phyloP scores from a whole-genome alignment of 2,113 vertebrate species.

The Tachysurus vachellii region DNA sequence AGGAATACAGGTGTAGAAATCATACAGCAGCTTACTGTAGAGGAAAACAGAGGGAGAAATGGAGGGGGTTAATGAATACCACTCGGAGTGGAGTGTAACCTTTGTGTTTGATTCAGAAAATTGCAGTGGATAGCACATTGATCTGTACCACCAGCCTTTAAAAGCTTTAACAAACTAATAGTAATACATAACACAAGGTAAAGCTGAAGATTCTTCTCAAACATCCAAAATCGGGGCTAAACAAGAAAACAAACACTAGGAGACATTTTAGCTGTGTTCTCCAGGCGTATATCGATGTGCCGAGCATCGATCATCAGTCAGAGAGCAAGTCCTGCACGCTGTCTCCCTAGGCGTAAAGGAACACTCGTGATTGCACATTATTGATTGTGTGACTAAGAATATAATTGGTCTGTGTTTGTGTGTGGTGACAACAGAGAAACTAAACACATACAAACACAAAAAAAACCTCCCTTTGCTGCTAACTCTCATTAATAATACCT shows the following conservation, averaged over 20 bases:
- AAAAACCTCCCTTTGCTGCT: background rate
- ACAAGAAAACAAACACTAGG: background rate
- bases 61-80: background rate
- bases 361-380: conserved; percentile 19
- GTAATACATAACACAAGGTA: background rate
- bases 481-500: conserved; percentile 20
- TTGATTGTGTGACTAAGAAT: conserved; percentile 24
- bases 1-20: conserved; percentile 93
- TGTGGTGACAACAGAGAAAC: conserved; percentile 36
- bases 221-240: background rate
- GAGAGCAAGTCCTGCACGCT: conserved; percentile 10
- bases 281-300: background rate
- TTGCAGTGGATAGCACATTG: background rate
- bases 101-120: background rate
- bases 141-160: background rate
- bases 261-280: background rate
- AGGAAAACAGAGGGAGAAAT: conserved; percentile 50
- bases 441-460: conserved; percentile 18
- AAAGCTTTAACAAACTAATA: background rate
- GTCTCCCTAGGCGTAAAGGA: conserved; percentile 18
- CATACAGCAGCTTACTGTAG: conserved; percentile 86
- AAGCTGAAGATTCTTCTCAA: background rate
- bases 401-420: conserved; percentile 31
- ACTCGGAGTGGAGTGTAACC: background rate
- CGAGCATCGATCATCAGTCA: conserved; percentile 20